Evolutionary conservation across 2,888 invertebrate species (phyloP).

Genomic region (Electrophaes corylata): DNA sequence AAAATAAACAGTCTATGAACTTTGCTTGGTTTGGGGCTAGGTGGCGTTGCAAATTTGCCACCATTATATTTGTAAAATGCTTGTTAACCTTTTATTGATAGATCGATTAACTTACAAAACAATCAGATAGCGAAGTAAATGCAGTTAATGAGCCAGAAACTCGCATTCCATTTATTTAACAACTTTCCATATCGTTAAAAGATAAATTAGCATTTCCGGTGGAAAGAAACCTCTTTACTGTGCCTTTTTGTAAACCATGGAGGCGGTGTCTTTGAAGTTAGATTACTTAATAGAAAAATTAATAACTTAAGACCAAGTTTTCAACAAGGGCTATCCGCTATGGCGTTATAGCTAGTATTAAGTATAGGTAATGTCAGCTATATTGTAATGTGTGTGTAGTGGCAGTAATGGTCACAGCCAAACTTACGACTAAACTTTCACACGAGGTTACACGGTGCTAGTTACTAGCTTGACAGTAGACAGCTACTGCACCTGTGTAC

Average conservation of each 20-base stretch:
- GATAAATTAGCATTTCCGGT: constrained; percentile 35
- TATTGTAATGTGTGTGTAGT: too few species aligned
- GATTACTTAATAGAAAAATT: background rate
- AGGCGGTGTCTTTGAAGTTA: constrained; percentile 26
- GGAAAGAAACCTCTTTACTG: constrained; percentile 15
- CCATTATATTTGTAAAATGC: background rate
- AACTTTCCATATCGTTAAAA: constrained; percentile 23
- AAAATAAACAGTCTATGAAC: too few species aligned
- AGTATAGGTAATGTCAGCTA: too few species aligned
- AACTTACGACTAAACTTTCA: too few species aligned
- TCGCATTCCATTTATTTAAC: constrained; percentile 23
- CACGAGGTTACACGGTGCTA: too few species aligned
- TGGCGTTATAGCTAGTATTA: too few species aligned
- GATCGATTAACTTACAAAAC: constrained; percentile 28
- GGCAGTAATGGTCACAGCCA: too few species aligned
- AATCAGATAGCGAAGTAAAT: constrained; percentile 22
- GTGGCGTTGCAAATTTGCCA: too few species aligned
- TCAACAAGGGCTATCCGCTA: too few species aligned
- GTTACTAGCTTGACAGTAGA: too few species aligned
- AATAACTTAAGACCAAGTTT: background rate
- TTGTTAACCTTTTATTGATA: constrained; percentile 25
- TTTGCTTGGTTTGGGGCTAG: too few species aligned
- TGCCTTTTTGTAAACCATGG: background rate
- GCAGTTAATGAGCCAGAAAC: constrained; percentile 19
- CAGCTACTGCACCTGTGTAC: too few species aligned